Conservation (phyloP, 2,113 vertebrate species). For the Protobothrops flavoviridis region DNA sequence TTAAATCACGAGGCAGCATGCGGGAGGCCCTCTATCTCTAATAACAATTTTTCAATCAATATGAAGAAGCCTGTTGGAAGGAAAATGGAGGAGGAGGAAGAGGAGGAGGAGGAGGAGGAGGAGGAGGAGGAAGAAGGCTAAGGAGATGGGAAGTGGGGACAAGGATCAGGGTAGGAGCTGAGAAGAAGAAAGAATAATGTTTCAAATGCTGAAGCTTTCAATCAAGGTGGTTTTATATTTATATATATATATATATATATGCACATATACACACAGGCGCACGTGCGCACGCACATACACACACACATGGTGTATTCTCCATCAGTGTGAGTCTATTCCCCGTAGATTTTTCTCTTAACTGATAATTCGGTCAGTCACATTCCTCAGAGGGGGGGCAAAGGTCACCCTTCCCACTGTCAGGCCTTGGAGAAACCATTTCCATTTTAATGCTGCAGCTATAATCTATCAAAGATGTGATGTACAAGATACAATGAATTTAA, state of each 20-base stretch:
- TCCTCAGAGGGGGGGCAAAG: slow-evolving; percentile 85
- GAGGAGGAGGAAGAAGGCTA: not conserved
- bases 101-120: slow-evolving; percentile 26
- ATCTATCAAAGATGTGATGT: slow-evolving; percentile 95
- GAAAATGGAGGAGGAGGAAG: slow-evolving; percentile 45
- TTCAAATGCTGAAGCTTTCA: slow-evolving; percentile 60
- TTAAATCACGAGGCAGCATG: slow-evolving; percentile 81
- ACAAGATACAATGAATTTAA: slow-evolving; percentile 91
- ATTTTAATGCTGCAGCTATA: slow-evolving; percentile 98
- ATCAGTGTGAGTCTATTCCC: slow-evolving; percentile 78
- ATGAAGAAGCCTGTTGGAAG: slow-evolving; percentile 55
- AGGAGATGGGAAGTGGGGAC: not conserved
- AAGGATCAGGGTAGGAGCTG: not conserved
- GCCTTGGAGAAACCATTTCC: slow-evolving; percentile 92
- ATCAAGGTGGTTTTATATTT: slow-evolving; percentile 68
- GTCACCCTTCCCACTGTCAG: slow-evolving; percentile 83
- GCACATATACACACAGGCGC: no score
- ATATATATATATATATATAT: slow-evolving; percentile 63
- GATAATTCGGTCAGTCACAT: slow-evolving; percentile 87
- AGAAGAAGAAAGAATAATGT: not conserved
- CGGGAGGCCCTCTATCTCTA: slow-evolving; percentile 78
- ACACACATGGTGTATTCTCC: slow-evolving; percentile 66
- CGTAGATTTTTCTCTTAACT: slow-evolving; percentile 85
- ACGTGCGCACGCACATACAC: no score
- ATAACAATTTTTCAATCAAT: slow-evolving; percentile 86